Conservation (phyloP, 2,888 invertebrate species). For the Parnassius mnemosyne region DNA sequence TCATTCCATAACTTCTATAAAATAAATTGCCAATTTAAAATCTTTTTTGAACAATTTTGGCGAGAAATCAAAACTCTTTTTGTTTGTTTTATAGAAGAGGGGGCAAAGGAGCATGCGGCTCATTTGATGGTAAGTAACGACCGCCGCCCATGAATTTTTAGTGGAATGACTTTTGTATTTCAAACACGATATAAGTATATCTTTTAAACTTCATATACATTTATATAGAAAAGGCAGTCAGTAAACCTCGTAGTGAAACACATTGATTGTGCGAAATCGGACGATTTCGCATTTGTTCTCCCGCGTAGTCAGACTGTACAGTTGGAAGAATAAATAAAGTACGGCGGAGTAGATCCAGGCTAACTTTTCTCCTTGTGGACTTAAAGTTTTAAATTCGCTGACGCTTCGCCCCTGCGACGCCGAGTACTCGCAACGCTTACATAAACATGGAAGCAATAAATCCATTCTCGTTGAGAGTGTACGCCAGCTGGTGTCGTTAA, state of each 20-base stretch:
- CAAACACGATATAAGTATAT: too few species aligned
- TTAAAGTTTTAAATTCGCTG: slow-evolving; percentile 24
- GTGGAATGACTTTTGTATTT: too few species aligned
- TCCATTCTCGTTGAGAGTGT: slow-evolving; percentile 11
- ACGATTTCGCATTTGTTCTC: slow-evolving; percentile 14
- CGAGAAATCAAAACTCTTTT: too few species aligned
- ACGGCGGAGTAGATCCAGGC: slow-evolving; percentile 20
- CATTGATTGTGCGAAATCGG: slow-evolving; percentile 1
- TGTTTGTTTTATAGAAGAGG: too few species aligned
- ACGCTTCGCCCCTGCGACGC: slow-evolving; percentile 11
- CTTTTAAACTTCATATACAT: too few species aligned
- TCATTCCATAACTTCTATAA: too few species aligned
- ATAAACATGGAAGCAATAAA: slow-evolving; percentile 26
- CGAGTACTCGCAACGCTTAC: slow-evolving; percentile 15
- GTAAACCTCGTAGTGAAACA: not conserved
- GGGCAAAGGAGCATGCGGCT: too few species aligned
- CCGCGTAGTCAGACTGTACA: slow-evolving; percentile 8
- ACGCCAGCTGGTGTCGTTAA: slow-evolving; percentile 10
- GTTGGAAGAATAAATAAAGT: slow-evolving; percentile 19
- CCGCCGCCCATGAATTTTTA: too few species aligned
- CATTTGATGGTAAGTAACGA: too few species aligned
- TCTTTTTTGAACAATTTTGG: too few species aligned
- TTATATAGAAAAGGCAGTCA: not conserved
- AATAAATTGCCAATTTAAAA: too few species aligned
- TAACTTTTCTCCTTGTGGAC: slow-evolving; percentile 22